phyloP scores from a whole-genome alignment of 2,797 vertebrate species.

The Galaxias olidus region DNA sequence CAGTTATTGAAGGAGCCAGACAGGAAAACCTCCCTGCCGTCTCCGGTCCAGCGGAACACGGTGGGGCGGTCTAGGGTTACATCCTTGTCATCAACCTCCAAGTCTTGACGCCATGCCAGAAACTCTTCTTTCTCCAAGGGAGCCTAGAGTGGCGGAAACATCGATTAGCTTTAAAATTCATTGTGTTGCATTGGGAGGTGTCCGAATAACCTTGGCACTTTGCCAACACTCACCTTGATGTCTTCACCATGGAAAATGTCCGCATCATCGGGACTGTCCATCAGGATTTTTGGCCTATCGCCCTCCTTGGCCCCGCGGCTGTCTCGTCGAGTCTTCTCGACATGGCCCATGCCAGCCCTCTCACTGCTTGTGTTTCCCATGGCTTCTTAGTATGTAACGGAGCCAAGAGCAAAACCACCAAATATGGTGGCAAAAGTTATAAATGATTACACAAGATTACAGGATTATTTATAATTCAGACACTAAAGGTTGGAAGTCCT shows the following conservation, averaged over 20 bases:
- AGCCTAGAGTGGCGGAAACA: conserved; percentile 65
- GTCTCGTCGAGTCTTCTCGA: conserved; percentile 86
- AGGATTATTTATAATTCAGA: too few relatives aligned
- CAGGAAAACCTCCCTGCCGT: conserved; percentile 91
- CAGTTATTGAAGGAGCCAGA: conserved; percentile 98
- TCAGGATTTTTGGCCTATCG: conserved; percentile 92
- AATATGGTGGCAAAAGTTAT: too few relatives aligned
- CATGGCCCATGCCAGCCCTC: conserved; percentile 86
- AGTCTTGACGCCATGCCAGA: conserved; percentile 91
- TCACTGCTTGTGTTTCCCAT: conserved; percentile 99
- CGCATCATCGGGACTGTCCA: conserved; percentile 96
- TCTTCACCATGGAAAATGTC: conserved; percentile 93
- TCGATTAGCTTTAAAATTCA: neutral
- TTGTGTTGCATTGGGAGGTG: neutral
- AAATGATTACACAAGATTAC: too few relatives aligned
- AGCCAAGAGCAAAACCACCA: neutral
- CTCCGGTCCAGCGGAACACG: conserved; percentile 96
- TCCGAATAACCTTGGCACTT: neutral
- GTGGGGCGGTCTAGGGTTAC: conserved; percentile 87
- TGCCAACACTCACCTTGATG: conserved; percentile 81
- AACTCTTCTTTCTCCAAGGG: conserved; percentile 91
- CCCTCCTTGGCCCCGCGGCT: conserved; percentile 87
- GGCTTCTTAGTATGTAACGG: conserved; percentile 24
- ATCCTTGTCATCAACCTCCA: conserved; percentile 88
- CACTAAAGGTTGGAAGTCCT: too few relatives aligned